Conservation (phyloP, 2,888 invertebrate genomes). For the Aricia artaxerxes region DNA sequence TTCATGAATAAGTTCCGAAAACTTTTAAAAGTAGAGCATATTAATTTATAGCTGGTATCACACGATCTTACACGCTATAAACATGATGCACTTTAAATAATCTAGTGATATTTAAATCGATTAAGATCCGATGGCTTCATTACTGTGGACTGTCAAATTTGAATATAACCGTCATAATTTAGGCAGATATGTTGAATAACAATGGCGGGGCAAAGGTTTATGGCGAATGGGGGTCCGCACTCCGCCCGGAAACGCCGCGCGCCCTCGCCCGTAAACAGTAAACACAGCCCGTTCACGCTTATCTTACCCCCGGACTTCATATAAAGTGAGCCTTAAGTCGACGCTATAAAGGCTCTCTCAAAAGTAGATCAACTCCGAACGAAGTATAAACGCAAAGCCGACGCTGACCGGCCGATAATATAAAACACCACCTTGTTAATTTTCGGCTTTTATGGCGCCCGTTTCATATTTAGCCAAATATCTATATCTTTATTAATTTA, state of each 20-base stretch:
- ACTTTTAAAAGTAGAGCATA: background rate
- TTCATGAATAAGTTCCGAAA: background rate
- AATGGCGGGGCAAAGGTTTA: slow-evolving; percentile 58
- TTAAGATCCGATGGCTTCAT: slow-evolving; percentile 40
- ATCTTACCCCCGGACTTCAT: background rate
- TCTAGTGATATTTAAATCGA: slow-evolving; percentile 36
- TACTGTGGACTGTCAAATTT: slow-evolving; percentile 51
- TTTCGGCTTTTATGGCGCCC: slow-evolving; percentile 72
- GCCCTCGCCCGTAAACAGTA: slow-evolving; percentile 43
- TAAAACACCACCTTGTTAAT: slow-evolving; percentile 76
- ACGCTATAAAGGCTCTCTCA: background rate
- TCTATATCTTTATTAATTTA: slow-evolving; percentile 49
- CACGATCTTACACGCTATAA: slow-evolving; percentile 10
- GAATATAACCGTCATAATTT: slow-evolving; percentile 60
- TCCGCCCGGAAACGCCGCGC: slow-evolving; percentile 70
- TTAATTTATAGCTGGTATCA: background rate
- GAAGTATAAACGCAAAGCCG: slow-evolving; percentile 44
- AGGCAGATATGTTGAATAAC: slow-evolving; percentile 57
- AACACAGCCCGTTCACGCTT: background rate
- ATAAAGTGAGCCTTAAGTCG: background rate
- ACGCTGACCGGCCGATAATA: slow-evolving; percentile 71
- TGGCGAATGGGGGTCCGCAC: slow-evolving; percentile 56
- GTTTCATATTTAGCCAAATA: slow-evolving; percentile 60
- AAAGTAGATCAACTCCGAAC: background rate
- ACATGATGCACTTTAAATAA: background rate